Evolutionary conservation across 2,113 vertebrate genomes (phyloP), one percentile per base, ranked within the genome.

Genomic region (Equus quagga): DNA sequence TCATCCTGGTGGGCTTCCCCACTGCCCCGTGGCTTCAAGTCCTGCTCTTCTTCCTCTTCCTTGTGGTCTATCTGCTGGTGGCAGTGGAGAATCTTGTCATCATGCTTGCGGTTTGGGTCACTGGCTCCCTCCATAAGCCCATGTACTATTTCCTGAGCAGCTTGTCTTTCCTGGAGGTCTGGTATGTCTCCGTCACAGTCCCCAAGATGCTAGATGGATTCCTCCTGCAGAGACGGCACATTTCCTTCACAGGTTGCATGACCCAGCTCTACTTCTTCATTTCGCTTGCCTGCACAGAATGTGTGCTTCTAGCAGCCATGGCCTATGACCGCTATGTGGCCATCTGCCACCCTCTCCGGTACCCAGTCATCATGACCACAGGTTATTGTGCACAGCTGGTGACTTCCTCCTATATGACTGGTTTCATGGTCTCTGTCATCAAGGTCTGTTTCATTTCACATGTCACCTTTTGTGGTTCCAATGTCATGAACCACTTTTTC

Each of bases 121-220:
- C 97, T n/a, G 18, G 49, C 17, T 97, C 96, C 19, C 97, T 98
- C 18, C 98, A 98, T n/a, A 98, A 89, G 4, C 98, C 98, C 54
- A 98, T 98, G 98, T 98, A 98, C 76, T 98, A 98, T 76, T 98
- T 98, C 51, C 92, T 98, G 56, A 88, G 96, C 54, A 98, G 98
- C 70, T 76, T 98, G 73, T 98, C 98, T 12, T 98, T 98, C 54
- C 60, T 98, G 9, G 98, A 98, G 64, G 93, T 96, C 33, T 98
- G 97, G 94, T 98, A 98, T 58, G 89, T 98, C 18, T 97, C 98
- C 5, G 96, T 97, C 49, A 98, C 98, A 2, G 75, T 98, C 23
- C 94, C 98, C n/a, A 98, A 97, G 83, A 97, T 97, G 73, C 79
- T 98, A 26, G 64, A 95, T 26, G 97, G 83, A 60, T 97, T 98